These are phyloP conservation scores for Amblyopsis hoosieri DNA, from an alignment of 2,797 vertebrate species.

Conservation along the genomic window DNA sequence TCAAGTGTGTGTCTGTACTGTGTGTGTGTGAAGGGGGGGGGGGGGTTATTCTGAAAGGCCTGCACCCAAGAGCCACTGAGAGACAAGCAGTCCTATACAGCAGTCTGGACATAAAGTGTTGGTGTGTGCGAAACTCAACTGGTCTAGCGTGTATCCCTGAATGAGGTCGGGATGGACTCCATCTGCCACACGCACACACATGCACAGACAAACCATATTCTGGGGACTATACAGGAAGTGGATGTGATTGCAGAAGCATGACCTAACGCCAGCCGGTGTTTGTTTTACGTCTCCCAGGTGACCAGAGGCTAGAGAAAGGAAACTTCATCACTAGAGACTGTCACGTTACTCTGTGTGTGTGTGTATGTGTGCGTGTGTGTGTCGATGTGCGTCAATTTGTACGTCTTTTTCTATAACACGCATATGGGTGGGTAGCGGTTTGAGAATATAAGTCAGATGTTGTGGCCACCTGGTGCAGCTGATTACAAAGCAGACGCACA, in stretches of 20 bases:
- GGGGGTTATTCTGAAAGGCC: not conserved
- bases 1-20: conserved; percentile 3
- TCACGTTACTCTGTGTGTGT: conserved; percentile 61
- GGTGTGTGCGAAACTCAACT: conserved; percentile 61
- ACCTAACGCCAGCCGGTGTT: conserved; percentile 79
- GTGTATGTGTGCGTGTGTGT: conserved; percentile 27
- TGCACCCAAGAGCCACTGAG: conserved; percentile 10
- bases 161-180: conserved; percentile 59
- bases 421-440: conserved; percentile 61
- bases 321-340: conserved; percentile 73
- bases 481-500: conserved; percentile 45
- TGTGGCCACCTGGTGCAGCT: conserved; percentile 65
- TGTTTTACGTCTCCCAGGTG: conserved; percentile 81
- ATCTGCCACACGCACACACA: conserved; percentile 62
- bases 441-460: conserved; percentile 71
- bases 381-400: not conserved
- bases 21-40: conserved; percentile 9
- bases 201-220: conserved; percentile 44
- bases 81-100: conserved; percentile 21
- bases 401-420: conserved; percentile 18
- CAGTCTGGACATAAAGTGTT: conserved; percentile 34
- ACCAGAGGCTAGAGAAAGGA: conserved; percentile 74
- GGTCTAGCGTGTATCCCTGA: conserved; percentile 51
- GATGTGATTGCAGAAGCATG: conserved; percentile 79
- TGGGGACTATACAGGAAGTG: conserved; percentile 73